A percentile compares a stretch with the other conserved stretches of the same genome.
phyloP scores from a whole-genome alignment of 2,888 invertebrate species.

The Drosophila mimica region DNA sequence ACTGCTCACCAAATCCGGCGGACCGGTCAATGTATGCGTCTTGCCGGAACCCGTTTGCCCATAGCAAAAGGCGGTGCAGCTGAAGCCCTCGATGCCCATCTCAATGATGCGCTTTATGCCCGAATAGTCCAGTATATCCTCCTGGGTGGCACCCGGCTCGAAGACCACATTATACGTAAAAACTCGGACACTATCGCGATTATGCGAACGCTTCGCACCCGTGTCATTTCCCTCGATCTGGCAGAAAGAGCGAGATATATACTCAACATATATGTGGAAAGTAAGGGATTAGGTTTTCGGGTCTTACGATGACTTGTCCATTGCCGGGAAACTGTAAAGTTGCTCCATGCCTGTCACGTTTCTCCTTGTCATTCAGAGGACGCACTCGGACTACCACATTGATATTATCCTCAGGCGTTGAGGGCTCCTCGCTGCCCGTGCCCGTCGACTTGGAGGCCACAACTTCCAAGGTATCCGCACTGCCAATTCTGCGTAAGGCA shows the following conservation, averaged over 20 bases:
- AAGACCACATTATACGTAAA: constrained; percentile 97
- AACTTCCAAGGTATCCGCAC: constrained; percentile 84
- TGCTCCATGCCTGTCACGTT: constrained; percentile 88
- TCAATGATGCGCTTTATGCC: constrained; percentile 95
- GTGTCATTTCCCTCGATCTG: constrained; percentile 86
- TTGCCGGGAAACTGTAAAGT: constrained; percentile 94
- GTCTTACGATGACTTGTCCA: constrained; percentile 90
- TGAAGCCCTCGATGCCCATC: constrained; percentile 97
- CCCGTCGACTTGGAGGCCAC: constrained; percentile 84
- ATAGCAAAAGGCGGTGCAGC: constrained; percentile 97
- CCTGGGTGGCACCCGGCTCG: constrained; percentile 93
- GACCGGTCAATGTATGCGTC: constrained; percentile 97
- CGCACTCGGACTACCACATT: constrained; percentile 95
- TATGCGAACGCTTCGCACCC: constrained; percentile 87
- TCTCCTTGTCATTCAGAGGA: constrained; percentile 92
- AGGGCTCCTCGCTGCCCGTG: constrained; percentile 84
- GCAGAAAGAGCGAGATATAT: not conserved
- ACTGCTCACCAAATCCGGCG: constrained; percentile 91
- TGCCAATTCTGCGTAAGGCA: constrained; percentile 80
- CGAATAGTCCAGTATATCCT: constrained; percentile 94
- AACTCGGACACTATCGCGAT: constrained; percentile 89
- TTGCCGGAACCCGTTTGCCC: constrained; percentile 99
- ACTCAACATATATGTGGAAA: not conserved
- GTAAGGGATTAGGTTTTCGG: not conserved
- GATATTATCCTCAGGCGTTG: constrained; percentile 91